Evolutionary conservation across 2,888 invertebrate species (phyloP).

Genomic region (Lycia hirtaria): DNA sequence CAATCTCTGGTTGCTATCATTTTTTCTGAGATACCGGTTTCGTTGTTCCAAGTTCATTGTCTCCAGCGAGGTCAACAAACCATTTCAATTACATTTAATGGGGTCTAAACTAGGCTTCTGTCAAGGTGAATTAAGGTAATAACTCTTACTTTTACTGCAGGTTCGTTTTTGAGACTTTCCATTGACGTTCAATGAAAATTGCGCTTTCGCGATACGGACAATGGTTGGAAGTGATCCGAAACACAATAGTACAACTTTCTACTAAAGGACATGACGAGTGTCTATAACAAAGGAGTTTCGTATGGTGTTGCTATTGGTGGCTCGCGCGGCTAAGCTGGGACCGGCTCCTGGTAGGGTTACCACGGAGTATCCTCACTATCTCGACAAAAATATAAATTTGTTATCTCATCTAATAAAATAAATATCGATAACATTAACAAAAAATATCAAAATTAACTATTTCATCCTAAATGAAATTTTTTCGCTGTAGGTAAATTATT

Average conservation of each 20-base stretch:
- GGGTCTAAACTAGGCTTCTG: slow-evolving; percentile 45
- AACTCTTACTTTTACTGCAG: slow-evolving; percentile 53
- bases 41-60: slow-evolving; percentile 67
- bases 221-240: slow-evolving; percentile 50
- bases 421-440: too few relatives aligned
- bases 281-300: slow-evolving; percentile 41
- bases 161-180: slow-evolving; percentile 21
- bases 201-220: slow-evolving; percentile 45
- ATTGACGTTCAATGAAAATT: slow-evolving; percentile 28
- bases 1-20: slow-evolving; percentile 23
- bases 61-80: slow-evolving; percentile 64
- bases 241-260: slow-evolving; percentile 46
- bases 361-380: too few relatives aligned
- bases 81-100: slow-evolving; percentile 49
- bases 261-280: slow-evolving; percentile 41
- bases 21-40: slow-evolving; percentile 60
- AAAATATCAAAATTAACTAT: too few relatives aligned
- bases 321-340: slow-evolving; percentile 40
- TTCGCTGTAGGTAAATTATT: too few relatives aligned
- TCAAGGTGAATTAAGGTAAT: slow-evolving; percentile 46
- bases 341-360: slow-evolving; percentile 42
- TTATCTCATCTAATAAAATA: too few relatives aligned
- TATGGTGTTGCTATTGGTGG: slow-evolving; percentile 44
- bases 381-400: too few relatives aligned
- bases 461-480: too few relatives aligned